Base-by-base conservation (phyloP, 2,797 vertebrate genomes). In the Pseudomugil gertrudae region DNA sequence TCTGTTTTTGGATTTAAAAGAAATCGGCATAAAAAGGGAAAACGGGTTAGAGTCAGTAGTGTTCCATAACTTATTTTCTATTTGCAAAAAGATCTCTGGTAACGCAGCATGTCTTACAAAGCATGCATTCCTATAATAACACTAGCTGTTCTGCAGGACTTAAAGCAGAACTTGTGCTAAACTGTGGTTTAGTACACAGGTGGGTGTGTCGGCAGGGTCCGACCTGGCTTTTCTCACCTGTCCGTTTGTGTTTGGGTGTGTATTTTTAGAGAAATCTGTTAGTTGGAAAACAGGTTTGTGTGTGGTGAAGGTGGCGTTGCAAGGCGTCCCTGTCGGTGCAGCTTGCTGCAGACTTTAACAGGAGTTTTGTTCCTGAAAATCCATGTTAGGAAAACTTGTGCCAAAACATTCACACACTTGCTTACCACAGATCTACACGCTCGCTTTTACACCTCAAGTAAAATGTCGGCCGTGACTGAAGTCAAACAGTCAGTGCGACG, bases 211-310 rank as follows among this genome's bases (percentile, higher is more conserved):
- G 3, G 30, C 32, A 24, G 6, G 29, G 24, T 67, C 32, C 19
- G 0, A 35, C 15, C 11, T 17, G n/a, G 27, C 19, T 23, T 6
- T 47, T 17, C 45, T 47, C 51, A 51, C 48, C 45, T 60, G 63
- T 57, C 27, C 2, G 4, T 79, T 48, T 75, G 48, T 43, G 5
- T 59, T 14, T 52, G 47, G 69, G 57, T 2, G 33, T 75, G 64
- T 75, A 21, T 79, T 54, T 54, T 17, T 30, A 5, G 6, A 62
- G 24, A 54, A 80, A 57, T 43, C 64, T 59, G 53, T 65, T 79
- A 81, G 59, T 62, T 27, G 73, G 61, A 47, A 55, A 50, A 69
- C 75, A 47, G 76, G 81, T 89, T 83, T 80, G 43, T 27, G 26
- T 53, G 32, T 45, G 43, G 45, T 43, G 29, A 15, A 63, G 45